These are phyloP conservation scores for Delia radicum DNA, from an alignment of 1,140 invertebrate species.

Conservation along the genomic window DNA sequence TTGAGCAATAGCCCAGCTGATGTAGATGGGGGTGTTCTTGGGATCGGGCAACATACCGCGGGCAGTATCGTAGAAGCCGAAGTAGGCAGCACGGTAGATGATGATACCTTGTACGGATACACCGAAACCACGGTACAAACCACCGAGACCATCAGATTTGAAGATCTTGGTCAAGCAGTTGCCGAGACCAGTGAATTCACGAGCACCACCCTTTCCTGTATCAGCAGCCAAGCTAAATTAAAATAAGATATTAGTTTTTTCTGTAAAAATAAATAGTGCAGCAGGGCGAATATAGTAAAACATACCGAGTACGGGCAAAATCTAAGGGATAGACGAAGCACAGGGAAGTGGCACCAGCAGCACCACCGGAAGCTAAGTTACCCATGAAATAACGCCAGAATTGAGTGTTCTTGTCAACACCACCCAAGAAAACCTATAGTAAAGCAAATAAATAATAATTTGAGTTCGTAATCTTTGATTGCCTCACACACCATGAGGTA, in stretches of 20 bases:
- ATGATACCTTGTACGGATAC: slow-evolving; percentile 91
- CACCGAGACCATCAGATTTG: slow-evolving; percentile 81
- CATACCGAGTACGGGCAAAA: slow-evolving; percentile 87
- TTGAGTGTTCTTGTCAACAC: slow-evolving; percentile 82
- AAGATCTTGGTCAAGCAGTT: slow-evolving; percentile 87
- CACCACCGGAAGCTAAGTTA: slow-evolving; percentile 90
- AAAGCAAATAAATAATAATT: not conserved
- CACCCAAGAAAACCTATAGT: slow-evolving; percentile 69
- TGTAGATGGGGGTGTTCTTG: slow-evolving; percentile 79
- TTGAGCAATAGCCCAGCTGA: slow-evolving; percentile 87
- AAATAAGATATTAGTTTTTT: not conserved
- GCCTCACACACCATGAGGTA: no score
- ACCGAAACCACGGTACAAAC: slow-evolving; percentile 89
- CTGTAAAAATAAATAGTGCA: no score
- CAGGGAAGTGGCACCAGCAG: slow-evolving; percentile 89
- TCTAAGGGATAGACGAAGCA: slow-evolving; percentile 95
- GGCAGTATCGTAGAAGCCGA: slow-evolving; percentile 92
- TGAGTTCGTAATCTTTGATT: no score
- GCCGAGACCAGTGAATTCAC: slow-evolving; percentile 84
- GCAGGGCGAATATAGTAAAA: slow-evolving; percentile 10
- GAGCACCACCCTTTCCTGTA: slow-evolving; percentile 76
- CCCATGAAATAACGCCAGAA: slow-evolving; percentile 86
- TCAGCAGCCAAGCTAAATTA: slow-evolving; percentile 72
- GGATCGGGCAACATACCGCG: slow-evolving; percentile 83
- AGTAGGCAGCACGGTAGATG: slow-evolving; percentile 89